Evolutionary conservation across 1,140 invertebrate genomes (phyloP), one percentile per base, ranked within the genome.

Genomic region (Uloborus diversus): DNA sequence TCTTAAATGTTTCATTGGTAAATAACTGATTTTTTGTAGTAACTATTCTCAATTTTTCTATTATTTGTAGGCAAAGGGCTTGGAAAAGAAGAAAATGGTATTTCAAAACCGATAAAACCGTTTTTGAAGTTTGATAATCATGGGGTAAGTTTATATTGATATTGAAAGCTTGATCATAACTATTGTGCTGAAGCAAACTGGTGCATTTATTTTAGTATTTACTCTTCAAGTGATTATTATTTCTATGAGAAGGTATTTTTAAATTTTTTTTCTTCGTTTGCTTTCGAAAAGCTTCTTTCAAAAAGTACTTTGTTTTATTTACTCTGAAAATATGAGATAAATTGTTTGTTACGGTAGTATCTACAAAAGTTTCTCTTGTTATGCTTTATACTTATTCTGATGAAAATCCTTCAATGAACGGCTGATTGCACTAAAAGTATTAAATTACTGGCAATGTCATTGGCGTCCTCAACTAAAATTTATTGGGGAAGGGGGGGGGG

Each of bases 61-160:
- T 17, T 68, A 57, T 2, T 65, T 65, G n/a, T 17, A 70, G 68
- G 68, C 11, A 70, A 70, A 57, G 68, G 68, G 1, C 32, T 70
- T 25, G 68, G 68, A 35, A 70, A 70, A 37, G 30, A 70, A 25
- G 68, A 57, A 70, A 70, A 70, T 70, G 68, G 68, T 37, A 70
- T 70, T 11, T 35, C 51, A 14, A 57, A 70, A 23, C 51, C 68
- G 9, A 57, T 70, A 14, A 32, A 25, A 70, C n/a, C 51, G 23
- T 23, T 37, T 23, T 4, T 57, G 7, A 70, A 70, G 51, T 32
- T 56, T 35, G 30, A 70, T 57, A 70, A 23, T 17, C 30, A 70
- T 35, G 68, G 68, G 25, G 68, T 70, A 35, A 27, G 68, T 11
- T 56, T 7, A 56, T 11, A 14, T 56, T 23, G 4, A 14, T 11